Base-by-base conservation (phyloP, 2,113 vertebrate genomes). In the Peromyscus maniculatus region DNA sequence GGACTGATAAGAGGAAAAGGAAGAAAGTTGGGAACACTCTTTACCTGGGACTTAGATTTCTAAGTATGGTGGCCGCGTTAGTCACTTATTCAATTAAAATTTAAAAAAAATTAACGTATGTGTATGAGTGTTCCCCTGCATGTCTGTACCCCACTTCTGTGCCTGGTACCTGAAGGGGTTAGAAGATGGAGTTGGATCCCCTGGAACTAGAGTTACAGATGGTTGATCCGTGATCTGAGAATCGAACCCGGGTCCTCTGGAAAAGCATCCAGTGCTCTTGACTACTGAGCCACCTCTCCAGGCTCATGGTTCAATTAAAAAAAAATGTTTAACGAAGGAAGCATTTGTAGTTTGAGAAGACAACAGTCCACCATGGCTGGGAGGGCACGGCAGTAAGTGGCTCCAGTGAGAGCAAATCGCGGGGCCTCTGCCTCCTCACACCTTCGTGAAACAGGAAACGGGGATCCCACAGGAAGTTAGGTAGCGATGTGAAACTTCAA, bases 41-140 rank as follows among this genome's bases (percentile, higher is more conserved):
- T 82, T 74, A 74, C 21, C 80, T 77, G 86, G 82, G 62, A 21
- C 64, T 92, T 52, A 55, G 26, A 93, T 59, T 95, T 97, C n/a
- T 83, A 62, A 77, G 1, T 36, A 17, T 33, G 36, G 28, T 82
- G 79, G 46, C 78, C 78, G 21, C 62, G 24, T 83, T 82, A 74
- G 80, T 39, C 16, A 39, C 57, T 16, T 43, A 24, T 64, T 43
- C 82, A 84, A 13, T 43, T 64, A 84, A 84, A 62, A 62, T 39
- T 16, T 1, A 15, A 62, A 83, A 80, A 28, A 43, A 0, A 28
- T 28, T 52, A 7, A 6, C 49, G 28, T 43, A 16, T 17, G n/a
- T 43, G 5, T 83, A 39, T 62, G 4, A 62, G 22, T 64, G 36
- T 64, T 84, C 9, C 8, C 13, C n/a, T 64, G 57, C n/a, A 28